Conservation (phyloP, 2,113 vertebrate genomes). For the Donacobius atricapilla region DNA sequence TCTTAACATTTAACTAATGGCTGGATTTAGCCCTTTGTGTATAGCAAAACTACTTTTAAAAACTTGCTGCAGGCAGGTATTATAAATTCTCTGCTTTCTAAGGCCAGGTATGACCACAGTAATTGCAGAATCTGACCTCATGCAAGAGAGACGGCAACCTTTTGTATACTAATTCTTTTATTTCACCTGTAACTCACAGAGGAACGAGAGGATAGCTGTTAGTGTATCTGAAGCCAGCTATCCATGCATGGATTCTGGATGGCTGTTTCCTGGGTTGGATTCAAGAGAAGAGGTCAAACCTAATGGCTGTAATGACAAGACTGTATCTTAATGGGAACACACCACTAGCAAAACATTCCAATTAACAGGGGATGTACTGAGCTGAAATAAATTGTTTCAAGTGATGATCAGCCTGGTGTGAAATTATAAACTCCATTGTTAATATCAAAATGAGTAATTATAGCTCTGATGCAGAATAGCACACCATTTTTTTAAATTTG, state of each 20-base stretch:
- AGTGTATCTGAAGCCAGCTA: neutral
- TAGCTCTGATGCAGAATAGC: neutral
- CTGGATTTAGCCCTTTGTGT: neutral
- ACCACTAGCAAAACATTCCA: constrained; percentile 26
- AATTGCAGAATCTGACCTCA: neutral
- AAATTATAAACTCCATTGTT: constrained; percentile 48
- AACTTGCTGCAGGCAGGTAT: neutral
- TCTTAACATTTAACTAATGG: neutral
- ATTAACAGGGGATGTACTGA: constrained; percentile 12
- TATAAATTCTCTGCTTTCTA: neutral
- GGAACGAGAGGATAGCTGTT: neutral
- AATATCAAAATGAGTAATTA: constrained; percentile 43
- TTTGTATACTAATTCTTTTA: neutral
- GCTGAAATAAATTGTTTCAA: constrained; percentile 40
- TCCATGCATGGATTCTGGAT: neutral
- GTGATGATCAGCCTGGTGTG: constrained; percentile 50
- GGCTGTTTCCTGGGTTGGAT: neutral
- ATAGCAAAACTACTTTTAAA: neutral
- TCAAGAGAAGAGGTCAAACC: neutral
- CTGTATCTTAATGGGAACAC: neutral
- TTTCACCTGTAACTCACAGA: neutral
- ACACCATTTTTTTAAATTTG: neutral
- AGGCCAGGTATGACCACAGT: neutral
- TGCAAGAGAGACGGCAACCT: neutral
- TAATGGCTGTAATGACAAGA: neutral